Conservation (phyloP, 1,140 invertebrate species). For the Harpegnathos saltator region DNA sequence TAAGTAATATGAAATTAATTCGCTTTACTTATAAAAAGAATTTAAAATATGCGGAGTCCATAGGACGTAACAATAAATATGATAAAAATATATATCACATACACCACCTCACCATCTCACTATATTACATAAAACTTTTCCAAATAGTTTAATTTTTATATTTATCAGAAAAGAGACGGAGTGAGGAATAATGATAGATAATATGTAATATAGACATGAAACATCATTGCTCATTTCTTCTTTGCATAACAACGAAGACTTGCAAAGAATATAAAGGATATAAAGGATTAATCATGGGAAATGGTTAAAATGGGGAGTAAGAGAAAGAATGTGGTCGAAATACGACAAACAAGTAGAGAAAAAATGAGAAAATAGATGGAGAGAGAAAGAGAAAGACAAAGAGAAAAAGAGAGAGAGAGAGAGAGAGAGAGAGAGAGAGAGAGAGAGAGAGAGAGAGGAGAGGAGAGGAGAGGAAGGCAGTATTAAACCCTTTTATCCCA, state of each 20-base stretch:
- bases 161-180: background rate
- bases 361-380: too few species aligned
- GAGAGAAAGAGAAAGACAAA: too few species aligned
- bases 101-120: too few species aligned
- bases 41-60: too few species aligned
- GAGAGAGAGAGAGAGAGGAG: conserved; percentile 12
- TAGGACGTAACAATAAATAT: too few species aligned
- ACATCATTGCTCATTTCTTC: conserved; percentile 53
- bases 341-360: too few species aligned
- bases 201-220: too few species aligned
- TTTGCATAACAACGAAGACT: conserved; percentile 41
- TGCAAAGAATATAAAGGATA: conserved; percentile 45
- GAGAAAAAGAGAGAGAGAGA: too few species aligned
- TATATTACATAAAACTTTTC: conserved; percentile 9
- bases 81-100: too few species aligned
- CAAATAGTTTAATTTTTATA: conserved; percentile 8
- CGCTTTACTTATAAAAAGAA: too few species aligned
- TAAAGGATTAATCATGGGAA: conserved; percentile 25
- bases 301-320: conserved; percentile 27
- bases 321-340: conserved; percentile 45
- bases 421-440: too few species aligned
- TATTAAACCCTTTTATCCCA: conserved; percentile 79
- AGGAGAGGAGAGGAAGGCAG: conserved; percentile 36
- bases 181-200: conserved; percentile 8
- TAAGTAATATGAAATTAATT: too few species aligned